phyloP scores from a whole-genome alignment of 2,797 vertebrate genomes.

The Rousettus madagascariensis region DNA sequence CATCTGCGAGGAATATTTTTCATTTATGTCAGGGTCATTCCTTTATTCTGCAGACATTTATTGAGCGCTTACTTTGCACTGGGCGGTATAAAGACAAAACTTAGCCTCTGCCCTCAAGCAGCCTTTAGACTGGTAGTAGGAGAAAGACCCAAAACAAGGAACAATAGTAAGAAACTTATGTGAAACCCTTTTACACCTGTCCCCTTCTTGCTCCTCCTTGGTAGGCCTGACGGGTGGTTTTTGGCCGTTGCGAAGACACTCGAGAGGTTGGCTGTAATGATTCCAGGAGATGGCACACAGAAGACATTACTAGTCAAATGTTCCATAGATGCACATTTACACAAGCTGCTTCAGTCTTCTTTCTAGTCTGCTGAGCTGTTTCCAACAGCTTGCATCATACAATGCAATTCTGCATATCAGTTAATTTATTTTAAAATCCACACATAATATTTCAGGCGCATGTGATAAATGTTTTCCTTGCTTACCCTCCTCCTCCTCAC shows the following conservation, averaged over 20 bases:
- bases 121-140: not conserved
- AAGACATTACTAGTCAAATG: not conserved
- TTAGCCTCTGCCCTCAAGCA: not conserved
- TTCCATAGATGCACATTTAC: not conserved
- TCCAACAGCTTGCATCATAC: not conserved
- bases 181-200: not conserved
- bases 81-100: not conserved
- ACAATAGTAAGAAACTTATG: not conserved
- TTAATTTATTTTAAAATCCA: not conserved
- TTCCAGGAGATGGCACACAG: constrained; percentile 21
- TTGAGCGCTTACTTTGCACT: not conserved
- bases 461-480: not conserved
- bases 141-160: not conserved
- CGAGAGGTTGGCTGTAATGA: not conserved
- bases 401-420: not conserved
- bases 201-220: not conserved
- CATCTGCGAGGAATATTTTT: not conserved
- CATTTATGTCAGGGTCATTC: constrained; percentile 8
- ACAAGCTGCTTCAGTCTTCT: not conserved
- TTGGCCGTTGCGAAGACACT: not conserved
- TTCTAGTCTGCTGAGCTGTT: not conserved
- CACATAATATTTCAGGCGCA: not conserved
- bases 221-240: not conserved
- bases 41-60: constrained; percentile 42
- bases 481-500: not conserved